Percentiles rank a stretch among this genome's conserved stretches.
Conservation (phyloP, 2,113 vertebrate species). For the Phalacrocorax pelagicus region DNA sequence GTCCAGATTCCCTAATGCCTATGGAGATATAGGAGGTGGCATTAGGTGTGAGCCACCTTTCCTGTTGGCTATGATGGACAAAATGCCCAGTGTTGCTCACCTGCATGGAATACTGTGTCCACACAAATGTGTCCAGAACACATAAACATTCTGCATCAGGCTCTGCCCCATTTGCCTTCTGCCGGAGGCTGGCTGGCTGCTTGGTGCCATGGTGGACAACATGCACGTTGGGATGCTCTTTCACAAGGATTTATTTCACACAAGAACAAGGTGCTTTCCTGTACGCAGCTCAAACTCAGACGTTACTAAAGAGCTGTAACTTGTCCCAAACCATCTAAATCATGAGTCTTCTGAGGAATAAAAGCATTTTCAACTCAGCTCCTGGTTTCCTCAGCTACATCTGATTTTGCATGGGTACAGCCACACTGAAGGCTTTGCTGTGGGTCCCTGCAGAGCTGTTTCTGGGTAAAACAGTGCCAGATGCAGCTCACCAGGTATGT, state of each 20-base stretch:
- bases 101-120: not conserved
- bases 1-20: not conserved
- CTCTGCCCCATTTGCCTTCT: not conserved
- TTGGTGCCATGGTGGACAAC: fast-evolving
- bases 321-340: not conserved
- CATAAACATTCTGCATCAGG: not conserved
- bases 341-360: not conserved
- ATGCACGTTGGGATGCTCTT: not conserved
- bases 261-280: not conserved
- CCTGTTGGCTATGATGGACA: not conserved
- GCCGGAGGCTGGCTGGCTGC: not conserved
- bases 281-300: not conserved
- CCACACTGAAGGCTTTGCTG: not conserved
- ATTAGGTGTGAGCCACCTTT: not conserved
- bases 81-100: not conserved
- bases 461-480: not conserved
- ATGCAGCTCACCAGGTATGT: not conserved
- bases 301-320: not conserved
- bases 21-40: not conserved
- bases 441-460: not conserved
- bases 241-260: not conserved
- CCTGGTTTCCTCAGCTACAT: not conserved
- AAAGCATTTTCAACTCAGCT: not conserved
- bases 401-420: not conserved
- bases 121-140: not conserved